These are phyloP conservation scores for Pemphigus obesinymphae DNA, from an alignment of 1,140 invertebrate species.

Conservation along the genomic window DNA sequence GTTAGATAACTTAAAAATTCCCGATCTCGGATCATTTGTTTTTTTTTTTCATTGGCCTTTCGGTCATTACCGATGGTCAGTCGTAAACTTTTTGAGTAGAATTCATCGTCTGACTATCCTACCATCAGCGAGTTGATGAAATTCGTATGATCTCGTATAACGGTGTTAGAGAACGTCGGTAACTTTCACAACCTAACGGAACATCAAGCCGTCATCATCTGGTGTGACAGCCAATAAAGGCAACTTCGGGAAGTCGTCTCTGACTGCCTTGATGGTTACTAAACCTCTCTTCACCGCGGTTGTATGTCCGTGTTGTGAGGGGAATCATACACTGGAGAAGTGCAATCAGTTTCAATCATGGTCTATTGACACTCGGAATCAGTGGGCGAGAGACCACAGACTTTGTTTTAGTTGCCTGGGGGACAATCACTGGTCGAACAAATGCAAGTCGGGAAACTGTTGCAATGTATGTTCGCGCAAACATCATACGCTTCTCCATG, in stretches of 20 bases:
- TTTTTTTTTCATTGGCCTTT: background rate
- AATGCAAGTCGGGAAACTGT: background rate
- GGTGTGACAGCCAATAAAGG: background rate
- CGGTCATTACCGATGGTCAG: background rate
- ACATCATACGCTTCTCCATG: background rate
- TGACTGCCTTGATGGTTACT: no score
- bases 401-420: background rate
- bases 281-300: background rate
- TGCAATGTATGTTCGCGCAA: background rate
- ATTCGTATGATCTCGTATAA: background rate
- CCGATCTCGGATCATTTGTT: background rate
- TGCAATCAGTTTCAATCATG: background rate
- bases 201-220: no score
- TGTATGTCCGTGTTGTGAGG: background rate
- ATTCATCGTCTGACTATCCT: background rate
- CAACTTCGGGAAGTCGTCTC: background rate
- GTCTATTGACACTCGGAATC: background rate
- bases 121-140: background rate
- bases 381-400: background rate
- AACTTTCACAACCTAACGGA: no score
- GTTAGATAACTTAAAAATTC: background rate
- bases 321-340: background rate
- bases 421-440: background rate
- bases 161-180: background rate
- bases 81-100: background rate